Conservation (phyloP, 2,888 invertebrate species). For the Omphaloscelis lunosa region DNA sequence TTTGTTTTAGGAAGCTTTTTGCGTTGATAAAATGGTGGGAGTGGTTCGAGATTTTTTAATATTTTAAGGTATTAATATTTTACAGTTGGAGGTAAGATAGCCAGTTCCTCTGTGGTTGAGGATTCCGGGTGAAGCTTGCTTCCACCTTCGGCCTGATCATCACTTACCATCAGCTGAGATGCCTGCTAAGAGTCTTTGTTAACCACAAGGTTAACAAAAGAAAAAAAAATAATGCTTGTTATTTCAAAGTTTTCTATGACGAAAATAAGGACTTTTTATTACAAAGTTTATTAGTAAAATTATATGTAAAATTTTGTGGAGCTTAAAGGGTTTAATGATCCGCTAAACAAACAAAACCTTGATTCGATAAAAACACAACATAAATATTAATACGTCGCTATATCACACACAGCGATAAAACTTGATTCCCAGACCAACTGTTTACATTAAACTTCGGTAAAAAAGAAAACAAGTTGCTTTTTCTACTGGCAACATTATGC, state of each 20-base stretch:
- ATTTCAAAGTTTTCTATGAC: neutral
- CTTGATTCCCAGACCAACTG: conserved; percentile 66
- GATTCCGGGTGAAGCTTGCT: too few relatives aligned
- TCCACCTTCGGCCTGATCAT: too few relatives aligned
- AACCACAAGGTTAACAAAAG: too few relatives aligned
- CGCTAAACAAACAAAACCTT: neutral
- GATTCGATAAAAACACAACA: neutral
- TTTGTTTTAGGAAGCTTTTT: conserved; percentile 25
- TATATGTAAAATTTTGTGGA: neutral
- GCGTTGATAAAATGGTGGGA: conserved; percentile 28
- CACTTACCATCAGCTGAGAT: too few relatives aligned
- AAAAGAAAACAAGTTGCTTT: conserved; percentile 84
- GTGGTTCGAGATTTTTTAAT: conserved; percentile 11
- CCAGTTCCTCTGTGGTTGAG: too few relatives aligned
- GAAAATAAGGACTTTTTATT: neutral
- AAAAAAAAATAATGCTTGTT: too few relatives aligned
- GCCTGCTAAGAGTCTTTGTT: too few relatives aligned
- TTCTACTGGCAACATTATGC: conserved; percentile 84
- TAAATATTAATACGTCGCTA: neutral
- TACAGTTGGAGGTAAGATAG: too few relatives aligned
- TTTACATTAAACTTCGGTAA: conserved; percentile 73
- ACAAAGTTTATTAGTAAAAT: neutral
- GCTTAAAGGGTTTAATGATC: neutral
- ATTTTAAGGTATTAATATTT: too few relatives aligned
- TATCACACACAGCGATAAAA: conserved; percentile 24